Percentiles rank a stretch among this genome's conserved stretches.
phyloP scores from a whole-genome alignment of 2,888 invertebrate genomes.

The Athetis lepigone region DNA sequence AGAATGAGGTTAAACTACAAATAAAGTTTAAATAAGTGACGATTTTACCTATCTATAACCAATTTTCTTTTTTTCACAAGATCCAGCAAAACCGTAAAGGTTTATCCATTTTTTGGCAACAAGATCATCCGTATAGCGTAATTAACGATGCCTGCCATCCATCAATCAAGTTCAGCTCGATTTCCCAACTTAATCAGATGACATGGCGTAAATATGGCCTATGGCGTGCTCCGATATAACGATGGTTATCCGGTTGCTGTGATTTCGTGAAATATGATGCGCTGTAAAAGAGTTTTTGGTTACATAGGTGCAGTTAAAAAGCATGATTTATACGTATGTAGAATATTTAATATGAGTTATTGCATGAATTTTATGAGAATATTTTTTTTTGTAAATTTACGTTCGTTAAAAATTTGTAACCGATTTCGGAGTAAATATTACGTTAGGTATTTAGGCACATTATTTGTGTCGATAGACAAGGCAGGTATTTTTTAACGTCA shows the following conservation, averaged over 20 bases:
- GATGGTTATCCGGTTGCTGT: constrained; percentile 50
- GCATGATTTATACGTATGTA: not conserved
- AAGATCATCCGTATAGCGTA: constrained; percentile 61
- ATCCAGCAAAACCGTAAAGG: constrained; percentile 1
- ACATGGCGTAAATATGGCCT: constrained; percentile 68
- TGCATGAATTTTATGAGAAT: too few relatives aligned
- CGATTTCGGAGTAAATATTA: too few relatives aligned
- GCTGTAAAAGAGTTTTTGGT: constrained; percentile 46
- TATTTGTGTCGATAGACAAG: too few relatives aligned
- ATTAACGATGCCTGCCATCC: constrained; percentile 75
- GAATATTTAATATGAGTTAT: not conserved
- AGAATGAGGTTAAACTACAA: too few relatives aligned
- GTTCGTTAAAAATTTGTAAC: too few relatives aligned
- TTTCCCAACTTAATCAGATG: constrained; percentile 82
- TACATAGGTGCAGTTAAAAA: not conserved
- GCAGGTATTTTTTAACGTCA: too few relatives aligned
- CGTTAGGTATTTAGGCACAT: too few relatives aligned
- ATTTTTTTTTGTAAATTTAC: too few relatives aligned
- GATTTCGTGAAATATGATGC: constrained; percentile 60
- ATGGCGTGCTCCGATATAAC: constrained; percentile 36
- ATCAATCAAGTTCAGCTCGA: constrained; percentile 79
- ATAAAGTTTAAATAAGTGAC: too few relatives aligned
- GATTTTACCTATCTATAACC: not conserved
- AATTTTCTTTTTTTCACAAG: not conserved
- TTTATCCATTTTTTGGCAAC: constrained; percentile 45